Conservation (phyloP, 2,113 vertebrate species). For the Notarius lentiginosus region DNA sequence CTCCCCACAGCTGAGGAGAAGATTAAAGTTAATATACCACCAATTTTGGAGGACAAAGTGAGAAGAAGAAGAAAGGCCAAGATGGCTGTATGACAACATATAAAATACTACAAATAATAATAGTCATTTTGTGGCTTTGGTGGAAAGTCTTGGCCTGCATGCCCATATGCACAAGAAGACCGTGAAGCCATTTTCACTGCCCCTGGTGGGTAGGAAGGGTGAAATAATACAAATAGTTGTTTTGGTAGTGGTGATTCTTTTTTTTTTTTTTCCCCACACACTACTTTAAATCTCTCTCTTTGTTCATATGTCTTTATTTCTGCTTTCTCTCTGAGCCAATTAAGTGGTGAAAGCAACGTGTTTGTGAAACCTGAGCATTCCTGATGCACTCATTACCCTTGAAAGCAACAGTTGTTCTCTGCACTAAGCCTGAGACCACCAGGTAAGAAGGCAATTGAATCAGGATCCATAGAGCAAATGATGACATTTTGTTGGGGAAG, state of each 20-base stretch:
- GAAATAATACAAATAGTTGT: not conserved
- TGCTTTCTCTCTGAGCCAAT: constrained; percentile 41
- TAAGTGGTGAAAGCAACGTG: not conserved
- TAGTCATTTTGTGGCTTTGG: too few relatives aligned
- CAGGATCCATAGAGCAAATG: constrained; percentile 37
- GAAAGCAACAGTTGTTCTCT: not conserved
- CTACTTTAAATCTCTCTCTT: constrained; percentile 43
- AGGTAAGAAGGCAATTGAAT: constrained; percentile 24
- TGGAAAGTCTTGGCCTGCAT: not conserved
- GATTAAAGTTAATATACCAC: too few relatives aligned
- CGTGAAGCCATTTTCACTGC: not conserved
- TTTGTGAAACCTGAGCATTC: not conserved
- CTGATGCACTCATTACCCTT: not conserved
- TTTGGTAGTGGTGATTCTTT: not conserved
- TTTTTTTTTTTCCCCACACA: not conserved
- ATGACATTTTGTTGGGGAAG: constrained; percentile 30
- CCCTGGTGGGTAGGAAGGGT: not conserved
- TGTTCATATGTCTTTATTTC: constrained; percentile 55
- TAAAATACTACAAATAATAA: too few relatives aligned
- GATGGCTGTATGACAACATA: too few relatives aligned
- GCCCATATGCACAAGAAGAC: not conserved
- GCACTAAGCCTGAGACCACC: not conserved
- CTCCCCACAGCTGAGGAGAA: too few relatives aligned
- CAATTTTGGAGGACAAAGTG: not conserved
- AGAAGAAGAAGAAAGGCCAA: not conserved